Conservation (phyloP, 1,140 invertebrate genomes). For the Trichoplusia ni region DNA sequence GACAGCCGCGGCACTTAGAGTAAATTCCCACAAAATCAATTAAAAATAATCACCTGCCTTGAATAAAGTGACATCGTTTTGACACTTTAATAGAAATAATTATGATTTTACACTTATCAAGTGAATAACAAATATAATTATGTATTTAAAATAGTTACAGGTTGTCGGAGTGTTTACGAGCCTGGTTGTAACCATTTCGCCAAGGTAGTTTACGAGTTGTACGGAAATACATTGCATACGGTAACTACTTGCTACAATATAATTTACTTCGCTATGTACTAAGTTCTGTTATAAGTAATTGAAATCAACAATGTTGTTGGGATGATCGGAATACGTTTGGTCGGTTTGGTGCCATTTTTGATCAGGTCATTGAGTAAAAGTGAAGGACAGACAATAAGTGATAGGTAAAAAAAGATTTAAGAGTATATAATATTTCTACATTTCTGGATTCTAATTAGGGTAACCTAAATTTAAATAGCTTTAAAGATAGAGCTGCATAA, state of each 20-base stretch:
- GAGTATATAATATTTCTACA: no score
- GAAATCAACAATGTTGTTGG: not conserved
- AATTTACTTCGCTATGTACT: slow-evolving; percentile 1
- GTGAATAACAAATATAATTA: not conserved
- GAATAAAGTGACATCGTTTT: no score
- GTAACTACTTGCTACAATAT: not conserved
- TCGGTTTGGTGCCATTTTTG: not conserved
- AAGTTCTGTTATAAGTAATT: not conserved
- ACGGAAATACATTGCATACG: not conserved
- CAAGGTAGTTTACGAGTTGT: not conserved
- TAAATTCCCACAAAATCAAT: no score
- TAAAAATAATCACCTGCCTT: no score
- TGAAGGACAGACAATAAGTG: no score
- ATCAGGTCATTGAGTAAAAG: not conserved
- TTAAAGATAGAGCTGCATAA: no score
- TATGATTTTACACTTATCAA: not conserved
- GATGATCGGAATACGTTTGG: no score
- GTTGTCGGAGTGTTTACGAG: not conserved
- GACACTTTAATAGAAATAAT: no score
- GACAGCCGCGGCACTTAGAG: no score
- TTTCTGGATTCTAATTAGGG: no score
- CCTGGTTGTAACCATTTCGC: not conserved
- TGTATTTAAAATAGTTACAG: not conserved
- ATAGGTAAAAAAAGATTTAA: no score
- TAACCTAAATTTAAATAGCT: no score